phyloP scores from a whole-genome alignment of 2,888 invertebrate species.

The Platypus cylindrus region DNA sequence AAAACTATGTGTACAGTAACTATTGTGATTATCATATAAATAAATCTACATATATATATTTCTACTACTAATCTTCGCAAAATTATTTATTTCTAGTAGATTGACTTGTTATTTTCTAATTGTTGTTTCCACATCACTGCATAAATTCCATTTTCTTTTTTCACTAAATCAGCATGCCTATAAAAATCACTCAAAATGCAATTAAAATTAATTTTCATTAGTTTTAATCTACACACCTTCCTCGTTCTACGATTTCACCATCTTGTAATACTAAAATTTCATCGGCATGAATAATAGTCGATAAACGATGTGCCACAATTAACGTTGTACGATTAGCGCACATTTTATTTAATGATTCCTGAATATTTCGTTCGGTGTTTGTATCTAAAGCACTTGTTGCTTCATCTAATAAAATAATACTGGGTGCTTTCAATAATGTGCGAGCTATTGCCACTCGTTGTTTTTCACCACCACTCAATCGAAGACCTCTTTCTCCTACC shows the following conservation, averaged over 20 bases:
- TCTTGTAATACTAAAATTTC: constrained; percentile 87
- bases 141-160: constrained; percentile 54
- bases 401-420: constrained; percentile 85
- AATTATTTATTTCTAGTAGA: too few relatives aligned
- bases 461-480: constrained; percentile 94
- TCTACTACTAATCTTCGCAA: too few relatives aligned
- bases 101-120: too few relatives aligned
- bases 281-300: constrained; percentile 89
- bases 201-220: not conserved
- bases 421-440: constrained; percentile 83
- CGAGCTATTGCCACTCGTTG: constrained; percentile 95
- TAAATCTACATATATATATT: too few relatives aligned
- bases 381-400: constrained; percentile 94
- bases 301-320: constrained; percentile 87
- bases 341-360: constrained; percentile 61
- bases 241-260: constrained; percentile 83
- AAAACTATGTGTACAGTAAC: too few relatives aligned
- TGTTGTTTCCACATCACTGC: constrained; percentile 91
- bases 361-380: constrained; percentile 80
- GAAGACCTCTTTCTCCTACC: constrained; percentile 90
- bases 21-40: too few relatives aligned
- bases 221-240: constrained; percentile 33
- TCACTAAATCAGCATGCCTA: constrained; percentile 61
- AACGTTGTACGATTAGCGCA: constrained; percentile 82
- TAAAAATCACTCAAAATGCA: constrained; percentile 9